A percentile compares a stretch with the other conserved stretches of the same genome.
Conservation (phyloP, 2,113 vertebrate genomes). For the Oryctolagus cuniculus region mOryCun1.1 NC_091434.1:184419501-184420000, state of each 20-base stretch:
- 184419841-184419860: neutral
- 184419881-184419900: neutral
- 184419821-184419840: neutral
- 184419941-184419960: neutral
- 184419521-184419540: neutral
- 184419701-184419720: neutral
- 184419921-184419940: neutral
- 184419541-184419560: neutral
- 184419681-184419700: neutral
- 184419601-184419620: neutral
- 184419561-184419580: rapidly evolving
- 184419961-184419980: neutral
- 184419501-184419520: neutral
- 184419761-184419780: neutral
- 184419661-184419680: neutral
- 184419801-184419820: neutral
- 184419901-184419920: neutral
- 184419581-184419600: neutral
- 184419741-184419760: neutral
- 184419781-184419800: no score
- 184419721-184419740: neutral
- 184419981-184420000: neutral
- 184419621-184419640: neutral
- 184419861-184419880: neutral
- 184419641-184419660: neutral